Evolutionary conservation across 2,888 invertebrate species (phyloP).

Genomic region (Acholoe squamosa): DNA sequence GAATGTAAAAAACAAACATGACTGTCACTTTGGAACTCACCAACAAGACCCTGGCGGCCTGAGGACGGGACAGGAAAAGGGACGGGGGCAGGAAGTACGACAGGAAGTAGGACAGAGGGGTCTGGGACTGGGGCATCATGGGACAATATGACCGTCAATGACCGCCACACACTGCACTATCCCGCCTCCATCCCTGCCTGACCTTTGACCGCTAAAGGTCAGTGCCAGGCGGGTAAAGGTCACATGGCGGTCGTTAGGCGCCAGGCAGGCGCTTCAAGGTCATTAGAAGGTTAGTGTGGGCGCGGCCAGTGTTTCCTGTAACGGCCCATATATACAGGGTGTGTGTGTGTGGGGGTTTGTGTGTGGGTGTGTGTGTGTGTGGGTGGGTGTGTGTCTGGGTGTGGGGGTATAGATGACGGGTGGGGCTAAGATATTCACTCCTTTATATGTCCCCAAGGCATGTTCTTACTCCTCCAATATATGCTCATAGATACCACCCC

Average conservation of each 20-base stretch:
- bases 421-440: no score
- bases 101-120: neutral
- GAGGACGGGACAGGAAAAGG: neutral
- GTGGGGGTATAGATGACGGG: no score
- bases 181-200: neutral
- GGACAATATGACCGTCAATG: neutral
- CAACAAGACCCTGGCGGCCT: no score
- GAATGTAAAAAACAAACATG: no score
- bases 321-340: no score
- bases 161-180: neutral
- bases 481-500: no score
- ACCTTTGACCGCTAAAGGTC: constrained; percentile 20
- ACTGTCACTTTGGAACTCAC: no score
- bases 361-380: no score
- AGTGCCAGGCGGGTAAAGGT: neutral
- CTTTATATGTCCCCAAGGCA: no score
- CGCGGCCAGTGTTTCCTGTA: neutral
- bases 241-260: neutral
- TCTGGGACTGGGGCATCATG: neutral
- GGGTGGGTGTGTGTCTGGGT: no score
- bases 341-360: no score
- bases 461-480: no score
- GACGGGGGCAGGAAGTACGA: neutral
- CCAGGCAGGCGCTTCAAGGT: neutral
- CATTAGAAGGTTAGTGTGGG: neutral